Evolutionary conservation across 2,797 vertebrate species (phyloP).

Genomic region (Myripristis murdjan): DNA sequence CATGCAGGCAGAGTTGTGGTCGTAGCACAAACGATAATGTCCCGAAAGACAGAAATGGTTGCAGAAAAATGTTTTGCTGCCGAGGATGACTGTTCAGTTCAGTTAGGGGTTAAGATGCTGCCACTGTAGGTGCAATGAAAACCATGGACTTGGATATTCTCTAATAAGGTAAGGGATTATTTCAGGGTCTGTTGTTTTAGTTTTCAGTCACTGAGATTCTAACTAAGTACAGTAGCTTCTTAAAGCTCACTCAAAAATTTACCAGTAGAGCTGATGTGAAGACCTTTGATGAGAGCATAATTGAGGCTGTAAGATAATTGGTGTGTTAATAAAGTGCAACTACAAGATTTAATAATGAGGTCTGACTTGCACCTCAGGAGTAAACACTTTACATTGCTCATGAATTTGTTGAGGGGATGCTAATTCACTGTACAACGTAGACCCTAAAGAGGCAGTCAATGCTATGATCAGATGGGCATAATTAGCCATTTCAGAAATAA

Average conservation of each 20-base stretch:
- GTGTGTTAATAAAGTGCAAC: not conserved
- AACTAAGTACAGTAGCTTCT: not conserved
- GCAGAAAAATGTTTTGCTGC: not conserved
- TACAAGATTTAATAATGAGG: no score
- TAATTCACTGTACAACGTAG: no score
- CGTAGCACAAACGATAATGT: not conserved
- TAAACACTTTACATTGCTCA: not conserved
- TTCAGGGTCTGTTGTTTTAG: not conserved
- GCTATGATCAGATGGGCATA: not conserved
- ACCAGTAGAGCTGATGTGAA: not conserved
- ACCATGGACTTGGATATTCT: not conserved
- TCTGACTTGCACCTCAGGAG: no score
- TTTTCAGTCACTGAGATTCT: not conserved
- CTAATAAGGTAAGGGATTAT: not conserved
- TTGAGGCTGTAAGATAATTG: not conserved
- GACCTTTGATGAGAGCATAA: not conserved
- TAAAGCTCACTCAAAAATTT: not conserved
- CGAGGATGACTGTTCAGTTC: not conserved
- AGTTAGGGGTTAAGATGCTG: not conserved
- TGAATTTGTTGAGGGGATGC: not conserved
- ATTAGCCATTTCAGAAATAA: not conserved
- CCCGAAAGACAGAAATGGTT: not conserved
- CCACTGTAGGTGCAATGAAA: not conserved
- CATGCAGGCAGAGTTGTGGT: not conserved
- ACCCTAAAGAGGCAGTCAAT: not conserved